phyloP scores from a whole-genome alignment of 2,888 invertebrate species.

The Trissonchulus latispiculum region DNA sequence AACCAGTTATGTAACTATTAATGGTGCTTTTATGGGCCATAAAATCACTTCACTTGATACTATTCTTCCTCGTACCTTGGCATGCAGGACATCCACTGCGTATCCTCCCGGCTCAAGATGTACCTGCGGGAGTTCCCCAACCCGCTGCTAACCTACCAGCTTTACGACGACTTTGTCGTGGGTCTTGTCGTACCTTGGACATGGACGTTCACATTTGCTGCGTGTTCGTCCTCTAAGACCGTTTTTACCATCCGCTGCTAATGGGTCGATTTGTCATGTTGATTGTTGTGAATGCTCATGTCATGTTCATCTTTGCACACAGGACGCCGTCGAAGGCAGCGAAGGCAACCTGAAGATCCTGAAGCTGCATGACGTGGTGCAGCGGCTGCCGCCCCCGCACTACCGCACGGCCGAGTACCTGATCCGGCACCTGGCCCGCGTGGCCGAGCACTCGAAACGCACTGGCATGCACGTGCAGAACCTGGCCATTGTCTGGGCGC shows the following conservation, averaged over 20 bases:
- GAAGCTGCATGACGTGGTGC: constrained; percentile 76
- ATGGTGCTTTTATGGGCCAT: no score
- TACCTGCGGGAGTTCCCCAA: constrained; percentile 95
- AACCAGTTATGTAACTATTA: no score
- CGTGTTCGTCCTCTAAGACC: no score
- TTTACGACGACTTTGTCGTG: constrained; percentile 81
- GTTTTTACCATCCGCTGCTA: no score
- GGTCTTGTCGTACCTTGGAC: no score
- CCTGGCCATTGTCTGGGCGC: constrained; percentile 86
- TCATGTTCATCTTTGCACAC: constrained; percentile 35
- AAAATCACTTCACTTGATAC: no score
- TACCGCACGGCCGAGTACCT: constrained; percentile 88
- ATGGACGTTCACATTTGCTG: no score
- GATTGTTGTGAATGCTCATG: no score
- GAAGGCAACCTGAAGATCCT: constrained; percentile 56
- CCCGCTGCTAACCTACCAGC: constrained; percentile 90
- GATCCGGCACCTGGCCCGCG: constrained; percentile 76
- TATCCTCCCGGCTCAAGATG: constrained; percentile 90
- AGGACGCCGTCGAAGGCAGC: constrained; percentile 65
- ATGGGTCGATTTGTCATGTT: no score
- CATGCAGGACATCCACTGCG: constrained; percentile 93
- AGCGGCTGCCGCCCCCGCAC: constrained; percentile 91
- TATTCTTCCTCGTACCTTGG: no score
- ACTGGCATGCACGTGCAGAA: constrained; percentile 95
- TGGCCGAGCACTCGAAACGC: constrained; percentile 68